Evolutionary conservation across 2,888 invertebrate species (phyloP).

Genomic region (Mesoligia furuncula): DNA sequence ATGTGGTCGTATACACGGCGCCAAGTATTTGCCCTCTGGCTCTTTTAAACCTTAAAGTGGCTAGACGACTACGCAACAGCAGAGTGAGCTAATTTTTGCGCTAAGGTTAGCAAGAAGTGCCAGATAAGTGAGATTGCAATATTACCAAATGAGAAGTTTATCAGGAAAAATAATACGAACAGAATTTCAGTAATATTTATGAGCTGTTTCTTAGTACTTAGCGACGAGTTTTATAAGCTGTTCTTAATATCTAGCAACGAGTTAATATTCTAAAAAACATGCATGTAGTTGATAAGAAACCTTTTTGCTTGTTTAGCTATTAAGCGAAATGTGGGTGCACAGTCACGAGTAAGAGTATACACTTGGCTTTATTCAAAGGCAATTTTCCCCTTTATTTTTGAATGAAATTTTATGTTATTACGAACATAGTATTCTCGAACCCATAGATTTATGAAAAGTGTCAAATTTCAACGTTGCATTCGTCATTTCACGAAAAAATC

Average conservation of each 20-base stretch:
- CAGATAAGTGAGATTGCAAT: slow-evolving; percentile 18
- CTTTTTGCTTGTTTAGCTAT: not conserved
- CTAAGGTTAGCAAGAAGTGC: slow-evolving; percentile 26
- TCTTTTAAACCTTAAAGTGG: slow-evolving; percentile 30
- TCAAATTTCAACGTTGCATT: too few relatives aligned
- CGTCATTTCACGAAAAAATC: too few relatives aligned
- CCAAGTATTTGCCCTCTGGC: slow-evolving; percentile 54
- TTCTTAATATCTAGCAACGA: not conserved
- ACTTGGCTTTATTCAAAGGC: too few relatives aligned
- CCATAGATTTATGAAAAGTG: too few relatives aligned
- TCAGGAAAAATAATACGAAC: slow-evolving; percentile 1
- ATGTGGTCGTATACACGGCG: slow-evolving; percentile 4
- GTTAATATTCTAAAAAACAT: not conserved
- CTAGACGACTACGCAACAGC: slow-evolving; percentile 41
- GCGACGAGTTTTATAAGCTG: not conserved
- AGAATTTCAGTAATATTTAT: slow-evolving; percentile 13
- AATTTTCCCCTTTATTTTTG: too few relatives aligned
- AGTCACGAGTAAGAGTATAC: too few relatives aligned
- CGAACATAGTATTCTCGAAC: too few relatives aligned
- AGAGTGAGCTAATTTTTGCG: slow-evolving; percentile 42
- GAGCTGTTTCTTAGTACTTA: not conserved
- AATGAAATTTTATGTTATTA: too few relatives aligned
- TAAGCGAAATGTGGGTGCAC: not conserved
- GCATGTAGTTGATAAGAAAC: not conserved
- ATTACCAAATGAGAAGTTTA: slow-evolving; percentile 24